These are phyloP conservation scores for Clunio marinus DNA, from an alignment of 2,888 invertebrate species.

Conservation along the genomic window DNA sequence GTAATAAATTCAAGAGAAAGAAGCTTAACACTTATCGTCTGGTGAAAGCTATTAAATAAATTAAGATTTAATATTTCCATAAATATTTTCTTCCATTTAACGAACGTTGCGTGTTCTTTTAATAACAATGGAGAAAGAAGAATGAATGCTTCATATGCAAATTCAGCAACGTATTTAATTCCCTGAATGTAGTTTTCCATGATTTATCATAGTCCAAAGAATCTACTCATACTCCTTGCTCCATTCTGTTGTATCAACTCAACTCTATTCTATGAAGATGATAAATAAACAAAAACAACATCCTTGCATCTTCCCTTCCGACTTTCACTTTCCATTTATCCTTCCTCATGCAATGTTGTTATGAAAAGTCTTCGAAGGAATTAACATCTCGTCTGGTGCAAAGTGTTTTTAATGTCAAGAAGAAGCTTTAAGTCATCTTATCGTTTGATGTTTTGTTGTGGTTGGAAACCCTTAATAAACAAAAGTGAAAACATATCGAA, in stretches of 20 bases:
- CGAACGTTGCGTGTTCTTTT: no score
- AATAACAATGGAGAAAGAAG: no score
- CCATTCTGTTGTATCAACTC: neutral
- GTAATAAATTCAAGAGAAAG: constrained; percentile 8
- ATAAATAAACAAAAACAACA: constrained; percentile 4
- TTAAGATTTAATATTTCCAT: constrained; percentile 24
- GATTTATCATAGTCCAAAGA: constrained; percentile 22
- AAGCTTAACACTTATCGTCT: no score
- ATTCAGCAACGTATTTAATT: no score
- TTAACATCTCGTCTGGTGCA: neutral
- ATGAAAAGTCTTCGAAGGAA: neutral
- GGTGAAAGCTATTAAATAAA: constrained; percentile 19
- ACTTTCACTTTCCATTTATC: constrained; percentile 5
- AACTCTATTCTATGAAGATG: no score
- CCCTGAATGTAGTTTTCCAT: neutral
- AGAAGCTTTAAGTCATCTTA: neutral
- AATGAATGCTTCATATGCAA: constrained; percentile 11
- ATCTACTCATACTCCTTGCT: neutral
- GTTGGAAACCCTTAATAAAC: no score
- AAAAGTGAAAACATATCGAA: no score
- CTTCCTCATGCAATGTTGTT: neutral
- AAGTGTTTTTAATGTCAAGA: constrained; percentile 30
- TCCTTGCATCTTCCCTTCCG: neutral
- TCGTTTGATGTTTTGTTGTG: no score
- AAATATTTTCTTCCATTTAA: no score